Conservation (phyloP, 2,113 vertebrate species). For the Nasalis larvatus region DNA sequence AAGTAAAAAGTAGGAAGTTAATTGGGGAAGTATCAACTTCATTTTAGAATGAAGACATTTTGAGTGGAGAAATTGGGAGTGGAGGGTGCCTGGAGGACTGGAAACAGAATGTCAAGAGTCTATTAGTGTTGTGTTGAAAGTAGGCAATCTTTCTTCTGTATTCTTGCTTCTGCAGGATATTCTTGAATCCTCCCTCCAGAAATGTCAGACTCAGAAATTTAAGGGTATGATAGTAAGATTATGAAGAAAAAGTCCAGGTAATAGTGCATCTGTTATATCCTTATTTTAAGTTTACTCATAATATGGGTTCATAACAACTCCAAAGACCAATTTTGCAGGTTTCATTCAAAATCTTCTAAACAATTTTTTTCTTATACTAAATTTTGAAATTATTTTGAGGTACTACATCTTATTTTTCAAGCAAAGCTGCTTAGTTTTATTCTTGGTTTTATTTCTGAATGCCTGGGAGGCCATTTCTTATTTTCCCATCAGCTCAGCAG, state of each 20-base stretch:
- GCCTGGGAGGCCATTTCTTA: not conserved
- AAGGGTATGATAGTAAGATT: not conserved
- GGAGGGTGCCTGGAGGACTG: fast-evolving
- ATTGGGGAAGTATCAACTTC: not conserved
- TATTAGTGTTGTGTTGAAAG: not conserved
- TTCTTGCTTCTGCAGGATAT: not conserved
- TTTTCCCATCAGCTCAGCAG: conserved; percentile 1
- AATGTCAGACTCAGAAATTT: not conserved
- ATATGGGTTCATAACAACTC: not conserved
- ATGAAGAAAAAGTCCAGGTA: not conserved
- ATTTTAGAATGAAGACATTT: not conserved
- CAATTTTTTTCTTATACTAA: not conserved
- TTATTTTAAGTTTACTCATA: not conserved
- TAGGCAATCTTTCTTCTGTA: not conserved
- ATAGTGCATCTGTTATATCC: not conserved
- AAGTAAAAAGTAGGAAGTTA: not conserved
- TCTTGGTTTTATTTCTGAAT: not conserved
- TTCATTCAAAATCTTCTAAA: not conserved
- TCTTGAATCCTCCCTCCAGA: not conserved
- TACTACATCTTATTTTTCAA: not conserved
- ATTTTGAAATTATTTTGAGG: conserved; percentile 2
- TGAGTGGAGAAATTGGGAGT: not conserved
- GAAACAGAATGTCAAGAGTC: not conserved
- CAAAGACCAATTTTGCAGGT: not conserved
- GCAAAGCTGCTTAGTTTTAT: not conserved